A percentile compares a stretch with the other conserved stretches of the same genome.
These are phyloP conservation scores for Mythimna albipuncta DNA, from an alignment of 2,888 invertebrate genomes.

Conservation along the genomic window DNA sequence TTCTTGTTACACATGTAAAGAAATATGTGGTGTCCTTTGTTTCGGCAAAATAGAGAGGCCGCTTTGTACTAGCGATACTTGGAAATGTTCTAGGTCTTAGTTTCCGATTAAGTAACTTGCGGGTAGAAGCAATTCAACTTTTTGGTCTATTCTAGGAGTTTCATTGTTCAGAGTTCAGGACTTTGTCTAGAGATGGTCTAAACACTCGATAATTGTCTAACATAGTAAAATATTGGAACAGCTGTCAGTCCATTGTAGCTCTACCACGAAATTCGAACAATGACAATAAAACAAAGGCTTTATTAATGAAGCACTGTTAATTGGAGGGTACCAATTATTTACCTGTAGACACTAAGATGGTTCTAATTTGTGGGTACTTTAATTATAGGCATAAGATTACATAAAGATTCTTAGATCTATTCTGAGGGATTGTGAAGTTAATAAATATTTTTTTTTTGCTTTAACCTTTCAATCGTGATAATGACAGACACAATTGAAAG, in stretches of 20 bases:
- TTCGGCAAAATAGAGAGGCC: constrained; percentile 14
- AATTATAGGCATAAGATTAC: not conserved
- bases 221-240: constrained; percentile 26
- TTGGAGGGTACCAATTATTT: constrained; percentile 28
- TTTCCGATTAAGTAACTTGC: constrained; percentile 42
- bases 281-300: constrained; percentile 27
- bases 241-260: not conserved
- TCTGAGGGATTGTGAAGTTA: not conserved
- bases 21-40: not conserved
- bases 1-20: constrained; percentile 14
- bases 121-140: constrained; percentile 54
- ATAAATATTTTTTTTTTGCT: too few species aligned
- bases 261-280: constrained; percentile 13
- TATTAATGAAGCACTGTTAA: constrained; percentile 9
- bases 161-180: constrained; percentile 39
- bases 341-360: not conserved
- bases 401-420: not conserved
- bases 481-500: too few species aligned
- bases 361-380: not conserved
- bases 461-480: too few species aligned
- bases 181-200: constrained; percentile 13
- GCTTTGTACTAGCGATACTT: constrained; percentile 18
- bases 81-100: constrained; percentile 37
- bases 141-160: constrained; percentile 19
- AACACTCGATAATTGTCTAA: constrained; percentile 4